Conservation (phyloP, 1,140 invertebrate species). For the Varroa destructor region DNA sequence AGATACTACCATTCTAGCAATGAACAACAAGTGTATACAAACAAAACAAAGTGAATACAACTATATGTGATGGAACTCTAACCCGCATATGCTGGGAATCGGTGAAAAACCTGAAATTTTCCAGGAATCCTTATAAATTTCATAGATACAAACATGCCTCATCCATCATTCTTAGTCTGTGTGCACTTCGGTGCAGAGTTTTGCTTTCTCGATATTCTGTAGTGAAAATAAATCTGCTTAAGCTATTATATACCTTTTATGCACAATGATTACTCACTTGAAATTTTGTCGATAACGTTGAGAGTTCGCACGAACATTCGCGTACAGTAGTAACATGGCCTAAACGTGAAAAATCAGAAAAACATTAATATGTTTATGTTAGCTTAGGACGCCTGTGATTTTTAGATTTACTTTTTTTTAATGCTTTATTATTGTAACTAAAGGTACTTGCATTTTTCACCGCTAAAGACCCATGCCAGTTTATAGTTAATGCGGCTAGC, state of each 20-base stretch:
- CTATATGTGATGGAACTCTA: conserved; percentile 9
- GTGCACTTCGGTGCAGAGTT: no score
- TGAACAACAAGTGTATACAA: conserved; percentile 20
- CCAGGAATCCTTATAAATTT: no score
- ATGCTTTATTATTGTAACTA: background rate
- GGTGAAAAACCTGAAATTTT: no score
- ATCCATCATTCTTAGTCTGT: no score
- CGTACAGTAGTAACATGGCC: conserved; percentile 64
- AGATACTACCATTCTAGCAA: background rate
- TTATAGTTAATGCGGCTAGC: no score
- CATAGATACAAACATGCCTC: no score
- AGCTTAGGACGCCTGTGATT: no score
- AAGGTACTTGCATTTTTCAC: conserved; percentile 15
- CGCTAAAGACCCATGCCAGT: no score
- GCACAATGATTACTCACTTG: conserved; percentile 48
- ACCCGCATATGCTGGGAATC: background rate
- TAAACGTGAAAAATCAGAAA: conserved; percentile 31
- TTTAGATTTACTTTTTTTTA: no score
- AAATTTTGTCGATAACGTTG: conserved; percentile 76
- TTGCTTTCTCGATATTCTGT: no score
- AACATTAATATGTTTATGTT: background rate
- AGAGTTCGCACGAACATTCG: conserved; percentile 68
- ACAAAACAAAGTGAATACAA: conserved; percentile 10
- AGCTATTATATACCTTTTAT: no score
- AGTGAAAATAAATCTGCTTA: no score